Percentiles rank a stretch among this genome's conserved stretches.
These are phyloP conservation scores for Gyrodactylus salaris DNA, from an alignment of 1,140 invertebrate genomes.

Conservation along the genomic window DNA sequence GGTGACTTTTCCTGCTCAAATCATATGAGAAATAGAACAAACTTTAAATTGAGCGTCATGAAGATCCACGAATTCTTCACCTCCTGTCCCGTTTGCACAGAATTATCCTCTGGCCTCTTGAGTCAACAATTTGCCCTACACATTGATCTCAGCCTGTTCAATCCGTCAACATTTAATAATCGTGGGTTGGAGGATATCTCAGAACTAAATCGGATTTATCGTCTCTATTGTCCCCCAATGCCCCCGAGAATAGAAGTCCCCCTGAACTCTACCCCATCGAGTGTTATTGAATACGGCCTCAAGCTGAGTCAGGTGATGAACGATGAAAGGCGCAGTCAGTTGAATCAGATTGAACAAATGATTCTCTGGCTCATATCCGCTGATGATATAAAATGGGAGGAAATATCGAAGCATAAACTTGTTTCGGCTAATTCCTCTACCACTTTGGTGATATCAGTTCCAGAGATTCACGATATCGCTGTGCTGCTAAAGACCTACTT, in stretches of 20 bases:
- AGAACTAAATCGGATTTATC: neutral
- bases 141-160: neutral
- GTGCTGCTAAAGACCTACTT: neutral
- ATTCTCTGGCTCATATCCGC: neutral
- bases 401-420: neutral
- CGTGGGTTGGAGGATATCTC: neutral
- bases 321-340: neutral
- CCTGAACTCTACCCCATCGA: neutral
- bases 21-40: neutral
- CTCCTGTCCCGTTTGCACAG: neutral
- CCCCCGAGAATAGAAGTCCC: neutral
- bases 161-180: neutral
- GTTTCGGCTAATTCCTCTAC: neutral
- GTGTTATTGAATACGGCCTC: neutral
- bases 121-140: neutral
- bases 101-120: neutral
- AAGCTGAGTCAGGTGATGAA: neutral
- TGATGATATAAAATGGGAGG: neutral
- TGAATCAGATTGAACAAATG: neutral
- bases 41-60: neutral
- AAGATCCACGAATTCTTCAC: neutral
- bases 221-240: neutral
- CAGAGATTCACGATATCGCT: neutral
- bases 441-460: neutral
- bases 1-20: neutral